phyloP scores from a whole-genome alignment of 2,113 vertebrate species.

The Varanus komodoensis region DNA sequence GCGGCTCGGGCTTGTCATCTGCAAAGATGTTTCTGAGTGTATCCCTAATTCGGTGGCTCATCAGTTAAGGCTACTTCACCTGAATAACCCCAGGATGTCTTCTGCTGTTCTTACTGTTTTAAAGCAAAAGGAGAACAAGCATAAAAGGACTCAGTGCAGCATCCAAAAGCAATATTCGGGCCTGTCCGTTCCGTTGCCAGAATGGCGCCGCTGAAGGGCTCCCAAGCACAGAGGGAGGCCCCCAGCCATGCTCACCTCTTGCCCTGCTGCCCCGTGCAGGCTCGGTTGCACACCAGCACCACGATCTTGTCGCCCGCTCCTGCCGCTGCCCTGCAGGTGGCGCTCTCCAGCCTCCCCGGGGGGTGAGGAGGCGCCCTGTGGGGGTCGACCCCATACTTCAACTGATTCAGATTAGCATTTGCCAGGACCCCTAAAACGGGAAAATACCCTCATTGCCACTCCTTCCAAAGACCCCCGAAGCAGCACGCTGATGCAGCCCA shows the following conservation, averaged over 20 bases:
- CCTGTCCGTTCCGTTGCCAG: no score
- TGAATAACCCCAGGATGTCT: no score
- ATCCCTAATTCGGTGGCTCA: no score
- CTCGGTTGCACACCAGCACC: constrained; percentile 93
- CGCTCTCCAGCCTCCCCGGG: constrained; percentile 78
- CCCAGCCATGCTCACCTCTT: constrained; percentile 82
- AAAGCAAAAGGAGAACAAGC: no score
- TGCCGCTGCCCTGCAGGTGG: constrained; percentile 35
- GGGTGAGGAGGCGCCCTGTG: constrained; percentile 82
- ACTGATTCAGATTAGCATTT: constrained; percentile 96
- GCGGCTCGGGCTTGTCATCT: no score
- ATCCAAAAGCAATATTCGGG: no score
- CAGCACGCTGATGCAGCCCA: neutral
- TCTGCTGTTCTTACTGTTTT: no score
- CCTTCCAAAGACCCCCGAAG: neutral
- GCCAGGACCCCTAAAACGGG: constrained; percentile 86
- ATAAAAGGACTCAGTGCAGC: no score
- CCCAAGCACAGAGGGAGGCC: no score
- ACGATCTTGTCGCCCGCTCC: constrained; percentile 86
- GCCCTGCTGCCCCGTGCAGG: constrained; percentile 93
- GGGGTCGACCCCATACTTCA: constrained; percentile 88
- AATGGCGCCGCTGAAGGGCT: no score
- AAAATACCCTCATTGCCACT: neutral
- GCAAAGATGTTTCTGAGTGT: no score
- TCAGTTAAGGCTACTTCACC: no score